Base-by-base conservation (phyloP, 2,113 vertebrate genomes). In the Clupea harengus region DNA sequence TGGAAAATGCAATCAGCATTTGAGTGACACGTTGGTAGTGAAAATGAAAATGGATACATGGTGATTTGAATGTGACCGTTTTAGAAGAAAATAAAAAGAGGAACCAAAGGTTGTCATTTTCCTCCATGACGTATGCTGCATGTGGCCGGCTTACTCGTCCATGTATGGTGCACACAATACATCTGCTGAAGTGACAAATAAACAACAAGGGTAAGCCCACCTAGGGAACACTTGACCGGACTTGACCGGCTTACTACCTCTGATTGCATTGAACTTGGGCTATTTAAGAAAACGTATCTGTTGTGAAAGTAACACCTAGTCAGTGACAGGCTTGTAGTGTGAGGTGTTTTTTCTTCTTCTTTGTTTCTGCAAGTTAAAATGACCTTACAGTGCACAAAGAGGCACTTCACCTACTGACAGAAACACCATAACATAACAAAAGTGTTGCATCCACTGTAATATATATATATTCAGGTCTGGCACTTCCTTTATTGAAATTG, bases 51-150 rank as follows among this genome's bases (percentile, higher is more conserved):
- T 83, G 83, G 49, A 88, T 81, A 81, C 81, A 45, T 60, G 47
- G 50, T 87, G 13, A 88, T 88, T 88, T 90, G 87, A 90, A 88
- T 90, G 87, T 81, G 6, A 86, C 87, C 87, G 88, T 90, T 86
- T 88, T 87, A 90, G 89, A 75, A 57, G 50, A 82, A 89, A 83
- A 83, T 80, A 78, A 87, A 88, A 81, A 88, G 89, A 90, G 89
- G 89, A 89, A 89, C 80, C 75, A 83, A 46, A 47, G 20, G 5
- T 28, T 45, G 72, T 75, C 81, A 67, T 54, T 83, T 88, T 88
- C 86, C 72, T 39, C 88, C 85, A 83, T 89, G 88, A 89, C 72
- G 88, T 88, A 75, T 81, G 25, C 20, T 18, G 25, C 7, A 46
- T 67, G 45, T 45, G 0, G 45, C 81, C 45, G 20, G 47, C 20